Evolutionary conservation across 2,797 vertebrate genomes (phyloP), one percentile per base, ranked within the genome.

Genomic region (Xenops minutus): DNA sequence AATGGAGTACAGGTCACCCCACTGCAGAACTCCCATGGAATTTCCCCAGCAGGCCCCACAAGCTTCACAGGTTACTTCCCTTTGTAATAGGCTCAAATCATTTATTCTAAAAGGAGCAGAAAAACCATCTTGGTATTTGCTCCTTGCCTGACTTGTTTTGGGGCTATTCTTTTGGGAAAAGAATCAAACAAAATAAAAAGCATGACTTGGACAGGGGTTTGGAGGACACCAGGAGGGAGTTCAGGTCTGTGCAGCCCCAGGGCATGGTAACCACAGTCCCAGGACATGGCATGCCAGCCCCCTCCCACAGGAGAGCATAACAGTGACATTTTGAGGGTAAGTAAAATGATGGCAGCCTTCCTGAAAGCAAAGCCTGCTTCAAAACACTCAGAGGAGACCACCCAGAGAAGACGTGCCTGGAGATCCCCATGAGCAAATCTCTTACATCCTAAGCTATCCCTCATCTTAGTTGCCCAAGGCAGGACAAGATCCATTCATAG

Each of bases 381-480:
- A 79, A 79, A 91, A 87, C 56, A 26, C 66, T 88, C 62, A 32
- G 73, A 84, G 46, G 43, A 90, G 92, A 93, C 93, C 94, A 96
- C 93, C 94, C 94, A 91, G 88, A 78, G 58, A 29, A 81, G 76
- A 88, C 0, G 3, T 48, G 88, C 81, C 59, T 71, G 64, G 51
- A 92, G 85, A 88, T 75, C 58, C 58, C 72, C 73, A 75, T 2
- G 15, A 91, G 88, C 68, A 82, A 88, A 92, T 84, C 79, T 78
- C 79, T 76, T 61, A 48, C 74, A 82, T 91, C 62, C 76, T 55
- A 84, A 91, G 29, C 37, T 90, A 76, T 88, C 83, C 92, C 59
- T 90, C 88, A 86, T 94, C 90, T 81, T 75, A 59, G 83, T 88
- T 93, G 95, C 93, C 90, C 80, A 72, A 94, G 94, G 95, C 88